These are phyloP conservation scores for Phasia obesa DNA, from an alignment of 2,888 invertebrate species.

Conservation along the genomic window DNA sequence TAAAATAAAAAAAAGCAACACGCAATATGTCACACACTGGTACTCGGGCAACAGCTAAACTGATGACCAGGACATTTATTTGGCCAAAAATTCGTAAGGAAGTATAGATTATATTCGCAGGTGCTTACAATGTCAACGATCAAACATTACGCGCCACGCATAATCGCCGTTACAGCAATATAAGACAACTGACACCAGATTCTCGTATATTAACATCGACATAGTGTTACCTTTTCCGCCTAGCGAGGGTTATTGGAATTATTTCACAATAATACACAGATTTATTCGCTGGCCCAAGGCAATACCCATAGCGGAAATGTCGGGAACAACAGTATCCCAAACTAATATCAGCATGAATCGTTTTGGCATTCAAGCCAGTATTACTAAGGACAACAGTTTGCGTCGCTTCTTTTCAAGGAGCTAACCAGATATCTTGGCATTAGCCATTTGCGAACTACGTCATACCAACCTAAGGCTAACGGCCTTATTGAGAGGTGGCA, in stretches of 20 bases:
- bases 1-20: conserved; percentile 1
- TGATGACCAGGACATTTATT: conserved; percentile 61
- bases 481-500: conserved; percentile 67
- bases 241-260: conserved; percentile 33
- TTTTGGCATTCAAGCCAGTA: too few species aligned
- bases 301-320: conserved; percentile 50
- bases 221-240: background rate
- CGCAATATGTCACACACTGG: conserved; percentile 53
- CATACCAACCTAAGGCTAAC: conserved; percentile 40
- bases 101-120: conserved; percentile 9
- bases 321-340: conserved; percentile 27
- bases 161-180: too few species aligned
- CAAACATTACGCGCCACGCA: background rate
- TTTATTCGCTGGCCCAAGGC: conserved; percentile 56
- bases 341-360: too few species aligned
- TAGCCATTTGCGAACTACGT: conserved; percentile 44
- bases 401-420: conserved; percentile 55
- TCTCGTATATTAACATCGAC: conserved; percentile 40
- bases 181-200: too few species aligned
- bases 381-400: conserved; percentile 62
- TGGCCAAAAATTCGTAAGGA: conserved; percentile 64
- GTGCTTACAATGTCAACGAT: conserved; percentile 35
- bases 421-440: conserved; percentile 47
- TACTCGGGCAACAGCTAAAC: conserved; percentile 29
- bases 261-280: conserved; percentile 56